phyloP scores from a whole-genome alignment of 2,113 vertebrate genomes.

The Tor tambroides region DNA sequence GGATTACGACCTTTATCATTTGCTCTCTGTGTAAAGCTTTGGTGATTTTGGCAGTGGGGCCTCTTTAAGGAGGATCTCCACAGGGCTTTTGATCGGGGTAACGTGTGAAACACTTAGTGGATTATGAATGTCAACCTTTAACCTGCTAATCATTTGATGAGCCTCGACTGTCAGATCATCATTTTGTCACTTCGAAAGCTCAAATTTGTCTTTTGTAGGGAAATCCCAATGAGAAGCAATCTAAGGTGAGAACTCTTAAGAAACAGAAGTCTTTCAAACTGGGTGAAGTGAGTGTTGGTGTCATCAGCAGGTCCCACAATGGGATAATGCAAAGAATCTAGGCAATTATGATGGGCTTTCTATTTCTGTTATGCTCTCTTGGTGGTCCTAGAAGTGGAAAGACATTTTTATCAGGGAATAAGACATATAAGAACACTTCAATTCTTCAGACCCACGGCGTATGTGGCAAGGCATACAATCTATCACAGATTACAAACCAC shows the following conservation, averaged over 20 bases:
- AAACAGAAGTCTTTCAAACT: not conserved
- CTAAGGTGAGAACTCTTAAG: not conserved
- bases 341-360: not conserved
- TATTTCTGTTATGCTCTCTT: not conserved
- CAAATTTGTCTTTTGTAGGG: not conserved
- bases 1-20: slow-evolving; percentile 41
- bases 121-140: slow-evolving; percentile 37
- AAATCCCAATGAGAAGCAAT: not conserved
- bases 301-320: not conserved
- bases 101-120: slow-evolving; percentile 29
- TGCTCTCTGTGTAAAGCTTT: slow-evolving; percentile 42
- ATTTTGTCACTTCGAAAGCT: slow-evolving; percentile 30
- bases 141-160: slow-evolving; percentile 29
- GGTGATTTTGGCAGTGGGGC: slow-evolving; percentile 39
- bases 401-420: not conserved
- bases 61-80: slow-evolving; percentile 8
- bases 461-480: too few species aligned
- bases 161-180: not conserved
- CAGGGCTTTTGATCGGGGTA: slow-evolving; percentile 43
- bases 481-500: too few species aligned
- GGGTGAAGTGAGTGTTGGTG: not conserved
- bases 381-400: not conserved
- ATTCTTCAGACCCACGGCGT: too few species aligned
- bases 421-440: not conserved
- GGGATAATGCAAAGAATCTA: not conserved